Evolutionary conservation across 1,140 invertebrate species (phyloP).

Genomic region (Streblospio benedicti): DNA sequence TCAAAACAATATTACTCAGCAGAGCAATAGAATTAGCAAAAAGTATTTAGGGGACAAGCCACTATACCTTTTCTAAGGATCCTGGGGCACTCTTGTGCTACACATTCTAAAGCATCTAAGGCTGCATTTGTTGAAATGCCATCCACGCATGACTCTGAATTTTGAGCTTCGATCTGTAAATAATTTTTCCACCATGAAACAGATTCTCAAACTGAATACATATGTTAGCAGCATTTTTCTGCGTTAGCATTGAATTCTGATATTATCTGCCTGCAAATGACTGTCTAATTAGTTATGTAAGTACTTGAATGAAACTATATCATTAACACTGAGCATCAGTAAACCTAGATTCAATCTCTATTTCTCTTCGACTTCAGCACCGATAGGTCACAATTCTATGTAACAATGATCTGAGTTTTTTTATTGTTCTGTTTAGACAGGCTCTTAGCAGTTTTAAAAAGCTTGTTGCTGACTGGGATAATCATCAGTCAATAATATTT

Average conservation of each 20-base stretch:
- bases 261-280: not conserved
- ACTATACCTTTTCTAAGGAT: constrained; percentile 55
- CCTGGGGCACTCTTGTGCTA: constrained; percentile 58
- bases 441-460: no score
- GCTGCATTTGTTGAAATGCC: no score
- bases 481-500: not conserved
- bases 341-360: not conserved
- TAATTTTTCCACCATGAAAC: not conserved
- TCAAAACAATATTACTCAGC: no score
- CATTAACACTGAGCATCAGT: not conserved
- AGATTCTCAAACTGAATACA: not conserved
- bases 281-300: not conserved
- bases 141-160: no score
- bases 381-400: no score
- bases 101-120: constrained; percentile 48
- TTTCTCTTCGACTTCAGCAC: not conserved
- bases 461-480: no score
- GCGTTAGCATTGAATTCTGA: not conserved
- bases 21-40: no score
- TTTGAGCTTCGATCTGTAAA: not conserved
- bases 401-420: no score
- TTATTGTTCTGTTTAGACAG: no score
- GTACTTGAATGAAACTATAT: not conserved
- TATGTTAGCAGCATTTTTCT: not conserved
- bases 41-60: no score